Evolutionary conservation across 2,888 invertebrate species (phyloP), one percentile per base, ranked within the genome.

Genomic region (Suillia variegata): DNA sequence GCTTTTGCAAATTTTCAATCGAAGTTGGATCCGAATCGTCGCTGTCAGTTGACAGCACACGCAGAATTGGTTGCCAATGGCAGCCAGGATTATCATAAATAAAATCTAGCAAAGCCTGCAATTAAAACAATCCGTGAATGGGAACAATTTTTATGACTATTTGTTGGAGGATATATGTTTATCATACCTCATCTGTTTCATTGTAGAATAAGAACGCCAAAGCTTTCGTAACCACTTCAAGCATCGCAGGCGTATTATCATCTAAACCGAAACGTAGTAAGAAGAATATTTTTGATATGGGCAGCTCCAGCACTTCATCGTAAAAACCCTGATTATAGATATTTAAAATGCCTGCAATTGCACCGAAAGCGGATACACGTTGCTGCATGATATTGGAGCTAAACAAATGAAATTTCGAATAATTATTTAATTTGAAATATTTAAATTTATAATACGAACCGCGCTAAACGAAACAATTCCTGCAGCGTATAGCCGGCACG

Each of bases 401-500:
- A 62, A 1, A 74, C 73, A 52, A 45, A 56, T 49, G 34, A 50
- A 13, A n/a, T 4, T 38, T 38, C 15, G n/a, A 38, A 26, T 18
- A 18, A 18, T 18, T 13, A 45, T 18, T 6, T 6, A 45, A 5
- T 8, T 3, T 18, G 6, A 45, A 17, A 17, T 4, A 45, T 8
- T 45, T 45, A 18, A 5, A 17, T 18, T 17, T 18, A 12, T 54
- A 38, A 45, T 18, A 45, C 57, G 10, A 69, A 85, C 73, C 89
- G 84, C 31, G 90, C 88, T 1, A 97, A 82, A 63, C 92, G 89
- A 70, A 96, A 89, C 1, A 97, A 80, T 82, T 98, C 98, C 67
- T 92, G 91, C 12, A 98, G 79, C 0, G 94, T 89, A 80, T 97
- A 98, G 0, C 97, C 97, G 2, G 97, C 93, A 62, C 94, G 85